A percentile compares a stretch with the other conserved stretches of the same genome.
These are phyloP conservation scores for Stomatorhinus ivindoensis DNA, from an alignment of 2,113 vertebrate species.

Conservation along the genomic window DNA sequence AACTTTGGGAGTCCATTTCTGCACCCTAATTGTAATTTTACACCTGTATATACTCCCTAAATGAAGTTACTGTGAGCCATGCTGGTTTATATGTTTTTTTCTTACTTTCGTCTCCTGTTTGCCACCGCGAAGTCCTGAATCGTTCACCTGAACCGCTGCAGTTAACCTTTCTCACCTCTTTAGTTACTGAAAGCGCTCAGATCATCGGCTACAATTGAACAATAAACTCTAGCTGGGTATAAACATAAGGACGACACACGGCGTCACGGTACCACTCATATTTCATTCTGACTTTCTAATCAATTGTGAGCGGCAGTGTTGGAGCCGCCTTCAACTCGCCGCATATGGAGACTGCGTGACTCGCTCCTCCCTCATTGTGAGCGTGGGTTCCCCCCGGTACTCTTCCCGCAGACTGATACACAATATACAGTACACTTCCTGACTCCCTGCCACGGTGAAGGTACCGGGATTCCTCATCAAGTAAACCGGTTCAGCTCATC, in stretches of 20 bases:
- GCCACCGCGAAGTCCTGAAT: not conserved
- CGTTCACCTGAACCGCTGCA: not conserved
- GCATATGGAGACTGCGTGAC: not conserved
- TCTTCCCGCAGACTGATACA: not conserved
- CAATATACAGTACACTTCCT: not conserved
- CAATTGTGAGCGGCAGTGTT: not conserved
- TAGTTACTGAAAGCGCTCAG: not conserved
- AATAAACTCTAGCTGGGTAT: not conserved
- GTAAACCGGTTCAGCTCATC: not conserved
- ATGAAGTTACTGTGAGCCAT: not conserved
- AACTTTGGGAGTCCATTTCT: no score
- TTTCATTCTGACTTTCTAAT: not conserved
- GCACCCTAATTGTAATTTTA: not conserved
- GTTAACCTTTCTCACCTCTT: not conserved
- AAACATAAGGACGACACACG: not conserved
- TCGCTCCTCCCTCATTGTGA: not conserved
- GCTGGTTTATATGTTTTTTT: not conserved
- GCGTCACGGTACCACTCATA: not conserved
- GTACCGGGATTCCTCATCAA: not conserved
- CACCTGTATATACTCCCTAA: not conserved
- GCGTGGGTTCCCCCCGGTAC: not conserved
- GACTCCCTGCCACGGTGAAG: not conserved
- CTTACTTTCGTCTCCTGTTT: not conserved
- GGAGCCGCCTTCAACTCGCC: not conserved
- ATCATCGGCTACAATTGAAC: not conserved